Evolutionary conservation across 2,113 vertebrate genomes (phyloP).

Genomic region (Cygnus buccinator): DNA sequence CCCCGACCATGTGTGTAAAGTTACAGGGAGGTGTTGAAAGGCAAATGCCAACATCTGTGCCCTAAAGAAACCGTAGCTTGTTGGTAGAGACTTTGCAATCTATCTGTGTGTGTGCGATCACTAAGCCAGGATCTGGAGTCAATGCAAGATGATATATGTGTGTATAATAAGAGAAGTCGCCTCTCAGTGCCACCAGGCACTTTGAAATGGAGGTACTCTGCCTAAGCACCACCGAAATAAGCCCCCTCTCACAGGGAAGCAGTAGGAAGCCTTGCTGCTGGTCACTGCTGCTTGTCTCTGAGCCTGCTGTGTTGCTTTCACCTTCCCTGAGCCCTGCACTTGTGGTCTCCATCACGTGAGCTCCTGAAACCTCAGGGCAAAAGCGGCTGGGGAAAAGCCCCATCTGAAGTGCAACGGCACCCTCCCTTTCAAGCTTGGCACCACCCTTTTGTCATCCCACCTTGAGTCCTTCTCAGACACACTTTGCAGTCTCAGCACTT

Average conservation of each 20-base stretch:
- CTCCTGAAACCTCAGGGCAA: background rate
- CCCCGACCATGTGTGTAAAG: conserved; percentile 35
- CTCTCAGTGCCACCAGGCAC: background rate
- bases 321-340: background rate
- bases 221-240: background rate
- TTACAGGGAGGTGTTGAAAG: conserved; percentile 72
- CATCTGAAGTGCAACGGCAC: fast-evolving
- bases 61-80: conserved; percentile 25
- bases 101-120: background rate
- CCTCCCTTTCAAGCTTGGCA: fast-evolving
- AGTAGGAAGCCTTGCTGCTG: background rate
- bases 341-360: fast-evolving
- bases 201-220: background rate
- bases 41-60: conserved; percentile 62
- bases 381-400: fast-evolving
- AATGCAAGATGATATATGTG: background rate
- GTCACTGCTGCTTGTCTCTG: background rate
- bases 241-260: background rate
- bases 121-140: background rate
- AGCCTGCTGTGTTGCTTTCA: background rate
- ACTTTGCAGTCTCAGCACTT: background rate
- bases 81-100: background rate
- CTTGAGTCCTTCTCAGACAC: background rate
- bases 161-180: background rate
- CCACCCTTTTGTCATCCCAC: background rate